Evolutionary conservation across 2,888 invertebrate genomes (phyloP).

Genomic region (Tiliacea citrago): DNA sequence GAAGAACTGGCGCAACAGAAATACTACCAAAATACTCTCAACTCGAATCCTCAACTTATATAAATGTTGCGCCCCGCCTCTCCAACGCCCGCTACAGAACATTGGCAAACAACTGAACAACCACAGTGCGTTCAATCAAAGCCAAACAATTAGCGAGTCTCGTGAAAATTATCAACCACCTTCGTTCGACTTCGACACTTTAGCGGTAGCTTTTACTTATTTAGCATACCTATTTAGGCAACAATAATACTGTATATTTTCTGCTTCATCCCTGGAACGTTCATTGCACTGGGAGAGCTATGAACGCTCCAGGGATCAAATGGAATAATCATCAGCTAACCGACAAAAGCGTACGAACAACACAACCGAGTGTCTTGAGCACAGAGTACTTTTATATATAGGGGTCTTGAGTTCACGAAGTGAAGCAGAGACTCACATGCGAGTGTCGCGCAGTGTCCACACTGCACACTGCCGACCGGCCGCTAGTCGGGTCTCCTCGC

Average conservation of each 20-base stretch:
- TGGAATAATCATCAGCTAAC: neutral
- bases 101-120: neutral
- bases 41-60: neutral
- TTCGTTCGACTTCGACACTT: constrained; percentile 1
- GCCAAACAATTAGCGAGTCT: neutral
- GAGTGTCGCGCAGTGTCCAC: neutral
- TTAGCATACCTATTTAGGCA: too few species aligned
- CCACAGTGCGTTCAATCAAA: neutral
- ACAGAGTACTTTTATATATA: too few species aligned
- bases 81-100: neutral
- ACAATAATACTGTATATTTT: too few species aligned
- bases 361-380: neutral
- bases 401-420: too few species aligned
- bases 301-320: neutral
- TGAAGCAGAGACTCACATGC: constrained; percentile 39
- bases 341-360: neutral
- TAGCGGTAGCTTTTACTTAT: neutral
- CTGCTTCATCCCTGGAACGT: neutral
- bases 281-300: neutral
- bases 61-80: neutral
- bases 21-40: neutral
- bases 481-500: neutral
- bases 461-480: neutral
- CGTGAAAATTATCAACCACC: neutral
- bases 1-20: neutral